phyloP scores from a whole-genome alignment of 2,888 invertebrate genomes.

The Leptinotarsa haldemani region DNA sequence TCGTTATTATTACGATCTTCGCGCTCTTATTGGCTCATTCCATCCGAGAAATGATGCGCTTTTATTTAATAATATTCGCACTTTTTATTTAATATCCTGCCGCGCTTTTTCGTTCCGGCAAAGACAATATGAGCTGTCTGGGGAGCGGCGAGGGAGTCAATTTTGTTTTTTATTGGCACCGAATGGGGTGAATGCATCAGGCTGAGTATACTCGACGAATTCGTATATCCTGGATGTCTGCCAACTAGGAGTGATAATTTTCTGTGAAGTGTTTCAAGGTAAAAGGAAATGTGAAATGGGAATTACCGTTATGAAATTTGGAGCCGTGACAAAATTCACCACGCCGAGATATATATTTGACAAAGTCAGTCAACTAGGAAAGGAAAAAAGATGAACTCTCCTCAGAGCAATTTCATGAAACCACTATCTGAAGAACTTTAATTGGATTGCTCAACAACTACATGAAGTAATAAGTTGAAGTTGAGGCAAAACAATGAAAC shows the following conservation, averaged over 20 bases:
- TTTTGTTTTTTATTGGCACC: conserved; percentile 11
- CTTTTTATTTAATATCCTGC: conserved; percentile 54
- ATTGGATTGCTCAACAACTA: too few species aligned
- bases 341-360: background rate
- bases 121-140: conserved; percentile 37
- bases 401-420: too few species aligned
- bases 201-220: background rate
- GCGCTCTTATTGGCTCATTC: conserved; percentile 56
- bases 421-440: too few species aligned
- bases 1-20: conserved; percentile 57
- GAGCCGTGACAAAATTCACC: background rate
- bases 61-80: conserved; percentile 55
- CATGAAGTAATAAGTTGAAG: too few species aligned
- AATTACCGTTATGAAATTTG: too few species aligned
- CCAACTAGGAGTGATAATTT: conserved; percentile 5
- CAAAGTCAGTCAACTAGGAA: too few species aligned
- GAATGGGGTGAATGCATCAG: conserved; percentile 11
- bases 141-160: conserved; percentile 13
- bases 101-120: conserved; percentile 21
- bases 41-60: conserved; percentile 59
- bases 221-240: background rate
- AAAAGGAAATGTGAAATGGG: background rate
- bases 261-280: background rate
- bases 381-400: too few species aligned
- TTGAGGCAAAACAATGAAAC: too few species aligned